phyloP scores from a whole-genome alignment of 1,140 invertebrate species.

The Cyclina sinensis region DNA sequence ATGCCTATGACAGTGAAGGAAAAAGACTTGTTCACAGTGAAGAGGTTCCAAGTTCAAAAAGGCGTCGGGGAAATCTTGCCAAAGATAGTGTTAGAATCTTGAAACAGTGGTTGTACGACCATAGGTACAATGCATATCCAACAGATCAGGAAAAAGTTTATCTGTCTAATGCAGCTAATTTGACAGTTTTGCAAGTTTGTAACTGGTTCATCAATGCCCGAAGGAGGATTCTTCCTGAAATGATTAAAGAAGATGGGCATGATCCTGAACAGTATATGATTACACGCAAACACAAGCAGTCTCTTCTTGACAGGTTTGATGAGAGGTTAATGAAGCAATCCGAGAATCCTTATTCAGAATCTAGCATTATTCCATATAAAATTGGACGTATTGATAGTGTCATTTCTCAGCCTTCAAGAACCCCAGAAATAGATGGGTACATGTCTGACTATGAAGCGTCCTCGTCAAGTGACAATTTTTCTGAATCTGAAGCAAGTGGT shows the following conservation, averaged over 20 bases:
- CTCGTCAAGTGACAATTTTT: constrained; percentile 76
- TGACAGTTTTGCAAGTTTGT: constrained; percentile 96
- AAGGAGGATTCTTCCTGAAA: constrained; percentile 95
- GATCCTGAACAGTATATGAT: constrained; percentile 97
- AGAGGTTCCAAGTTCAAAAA: constrained; percentile 87
- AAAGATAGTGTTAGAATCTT: constrained; percentile 92
- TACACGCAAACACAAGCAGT: constrained; percentile 92
- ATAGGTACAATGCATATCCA: constrained; percentile 98
- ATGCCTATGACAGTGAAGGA: constrained; percentile 60
- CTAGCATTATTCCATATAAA: constrained; percentile 31
- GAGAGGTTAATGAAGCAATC: constrained; percentile 38
- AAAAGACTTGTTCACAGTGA: constrained; percentile 46
- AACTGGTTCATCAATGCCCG: constrained; percentile 99
- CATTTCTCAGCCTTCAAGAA: not conserved
- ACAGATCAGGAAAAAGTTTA: constrained; percentile 96
- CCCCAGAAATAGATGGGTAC: constrained; percentile 77
- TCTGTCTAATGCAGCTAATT: constrained; percentile 94
- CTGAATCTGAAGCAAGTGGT: constrained; percentile 72
- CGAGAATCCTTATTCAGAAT: not conserved
- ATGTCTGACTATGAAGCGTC: constrained; percentile 78
- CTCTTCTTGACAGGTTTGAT: constrained; percentile 77
- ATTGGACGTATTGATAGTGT: constrained; percentile 66
- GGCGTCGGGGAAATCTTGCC: constrained; percentile 96
- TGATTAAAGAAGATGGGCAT: constrained; percentile 96
- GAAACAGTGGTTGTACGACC: constrained; percentile 96